Conservation (phyloP, 2,113 vertebrate genomes). For the Salvator merianae region DNA sequence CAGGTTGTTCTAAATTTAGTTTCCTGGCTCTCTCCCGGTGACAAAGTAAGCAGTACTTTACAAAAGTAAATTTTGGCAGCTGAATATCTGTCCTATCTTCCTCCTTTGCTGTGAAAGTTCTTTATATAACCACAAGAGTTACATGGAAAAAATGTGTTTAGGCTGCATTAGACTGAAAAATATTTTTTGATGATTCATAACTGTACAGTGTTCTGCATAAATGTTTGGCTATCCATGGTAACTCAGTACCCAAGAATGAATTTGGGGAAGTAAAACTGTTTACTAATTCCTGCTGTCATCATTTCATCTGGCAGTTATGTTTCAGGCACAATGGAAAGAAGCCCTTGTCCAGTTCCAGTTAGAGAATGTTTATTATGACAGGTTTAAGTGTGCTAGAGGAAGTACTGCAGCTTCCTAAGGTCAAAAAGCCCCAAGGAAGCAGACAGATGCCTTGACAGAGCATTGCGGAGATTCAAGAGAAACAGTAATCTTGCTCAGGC, state of each 20-base stretch:
- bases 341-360: rapidly evolving
- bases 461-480: too few relatives aligned
- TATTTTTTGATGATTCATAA: constrained; percentile 10
- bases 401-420: not conserved
- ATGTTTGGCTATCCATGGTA: not conserved
- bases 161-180: constrained; percentile 34
- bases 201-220: not conserved
- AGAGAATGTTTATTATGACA: not conserved
- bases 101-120: not conserved
- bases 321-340: not conserved
- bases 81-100: not conserved
- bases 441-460: not conserved
- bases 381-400: not conserved
- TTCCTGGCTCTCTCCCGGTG: not conserved
- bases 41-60: not conserved
- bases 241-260: not conserved
- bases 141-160: constrained; percentile 52
- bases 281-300: not conserved
- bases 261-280: not conserved
- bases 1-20: not conserved
- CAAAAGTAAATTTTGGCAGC: not conserved
- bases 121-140: constrained; percentile 43
- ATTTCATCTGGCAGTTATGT: not conserved
- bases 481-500: too few relatives aligned
- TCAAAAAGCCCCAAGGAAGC: not conserved